phyloP scores from a whole-genome alignment of 2,113 vertebrate species.

The Antidorcas marsupialis region DNA sequence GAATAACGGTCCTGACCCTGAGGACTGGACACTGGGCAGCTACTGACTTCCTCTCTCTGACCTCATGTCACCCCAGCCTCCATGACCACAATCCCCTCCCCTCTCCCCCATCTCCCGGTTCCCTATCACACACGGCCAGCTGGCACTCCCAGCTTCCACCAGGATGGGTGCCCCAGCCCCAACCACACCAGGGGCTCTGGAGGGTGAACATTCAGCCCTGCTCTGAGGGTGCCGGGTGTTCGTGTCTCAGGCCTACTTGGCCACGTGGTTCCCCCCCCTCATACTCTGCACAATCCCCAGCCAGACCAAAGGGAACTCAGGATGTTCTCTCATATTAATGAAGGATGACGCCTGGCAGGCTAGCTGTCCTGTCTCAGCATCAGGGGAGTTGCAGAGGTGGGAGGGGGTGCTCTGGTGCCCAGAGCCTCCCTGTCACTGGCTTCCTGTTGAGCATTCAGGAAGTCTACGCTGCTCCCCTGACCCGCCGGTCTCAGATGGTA shows the following conservation, averaged over 20 bases:
- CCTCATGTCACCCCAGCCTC: background rate
- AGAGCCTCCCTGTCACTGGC: background rate
- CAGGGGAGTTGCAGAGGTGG: background rate
- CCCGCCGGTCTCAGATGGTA: background rate
- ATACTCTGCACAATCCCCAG: background rate
- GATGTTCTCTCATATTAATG: conserved; percentile 57
- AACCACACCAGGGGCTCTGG: background rate
- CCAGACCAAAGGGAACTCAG: background rate
- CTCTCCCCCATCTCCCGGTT: background rate
- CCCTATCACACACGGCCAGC: conserved; percentile 34
- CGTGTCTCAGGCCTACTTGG: background rate
- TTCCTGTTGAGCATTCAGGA: background rate
- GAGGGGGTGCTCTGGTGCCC: background rate
- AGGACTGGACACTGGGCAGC: background rate
- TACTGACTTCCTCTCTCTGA: background rate
- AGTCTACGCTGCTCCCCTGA: background rate
- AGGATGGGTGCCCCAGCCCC: background rate
- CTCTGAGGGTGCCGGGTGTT: background rate
- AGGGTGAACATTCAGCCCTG: background rate
- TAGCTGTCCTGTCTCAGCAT: background rate
- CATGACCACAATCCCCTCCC: background rate
- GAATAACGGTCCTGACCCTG: no score
- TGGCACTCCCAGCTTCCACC: conserved; percentile 22
- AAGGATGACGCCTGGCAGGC: conserved; percentile 11
- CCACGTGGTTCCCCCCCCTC: background rate